These are phyloP conservation scores for Ectemnius continuus DNA, from an alignment of 2,888 invertebrate species.

Conservation along the genomic window DNA sequence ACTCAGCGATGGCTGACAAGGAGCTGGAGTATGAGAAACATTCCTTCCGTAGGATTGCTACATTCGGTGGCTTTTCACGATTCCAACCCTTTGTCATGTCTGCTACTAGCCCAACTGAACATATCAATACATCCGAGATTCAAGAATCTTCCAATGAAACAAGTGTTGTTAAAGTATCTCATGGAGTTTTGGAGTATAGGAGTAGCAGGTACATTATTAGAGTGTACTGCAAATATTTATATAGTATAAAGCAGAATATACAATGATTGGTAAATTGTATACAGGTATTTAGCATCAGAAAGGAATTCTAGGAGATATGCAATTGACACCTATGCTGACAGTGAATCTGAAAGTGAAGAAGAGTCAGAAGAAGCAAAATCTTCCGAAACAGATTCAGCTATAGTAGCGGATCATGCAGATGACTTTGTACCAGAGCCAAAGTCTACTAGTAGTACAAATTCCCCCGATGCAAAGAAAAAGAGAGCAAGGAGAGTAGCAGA, in stretches of 20 bases:
- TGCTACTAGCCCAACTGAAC: conserved; percentile 64
- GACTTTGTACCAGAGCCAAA: conserved; percentile 59
- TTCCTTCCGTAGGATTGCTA: conserved; percentile 73
- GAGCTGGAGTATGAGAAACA: conserved; percentile 68
- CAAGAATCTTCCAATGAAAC: conserved; percentile 68
- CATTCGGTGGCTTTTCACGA: conserved; percentile 73
- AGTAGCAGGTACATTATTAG: conserved; percentile 69
- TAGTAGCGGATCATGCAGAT: conserved; percentile 60
- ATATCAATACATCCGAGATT: conserved; percentile 59
- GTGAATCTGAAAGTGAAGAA: conserved; percentile 79
- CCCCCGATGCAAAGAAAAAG: conserved; percentile 62
- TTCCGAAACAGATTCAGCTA: conserved; percentile 66
- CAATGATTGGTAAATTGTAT: background rate
- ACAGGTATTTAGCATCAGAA: conserved; percentile 70
- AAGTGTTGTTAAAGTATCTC: conserved; percentile 72
- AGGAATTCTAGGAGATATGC: conserved; percentile 68
- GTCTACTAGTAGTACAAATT: background rate
- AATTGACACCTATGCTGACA: conserved; percentile 75
- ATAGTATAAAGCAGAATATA: background rate
- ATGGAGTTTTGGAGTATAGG: conserved; percentile 74
- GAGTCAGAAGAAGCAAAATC: conserved; percentile 74
- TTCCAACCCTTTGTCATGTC: conserved; percentile 75
- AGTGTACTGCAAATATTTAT: too few species aligned
- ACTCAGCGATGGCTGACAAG: conserved; percentile 62
- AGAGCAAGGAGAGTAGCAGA: conserved; percentile 78